These are phyloP conservation scores for Carduelis carduelis DNA, from an alignment of 2,797 vertebrate species.

Conservation along the genomic window DNA sequence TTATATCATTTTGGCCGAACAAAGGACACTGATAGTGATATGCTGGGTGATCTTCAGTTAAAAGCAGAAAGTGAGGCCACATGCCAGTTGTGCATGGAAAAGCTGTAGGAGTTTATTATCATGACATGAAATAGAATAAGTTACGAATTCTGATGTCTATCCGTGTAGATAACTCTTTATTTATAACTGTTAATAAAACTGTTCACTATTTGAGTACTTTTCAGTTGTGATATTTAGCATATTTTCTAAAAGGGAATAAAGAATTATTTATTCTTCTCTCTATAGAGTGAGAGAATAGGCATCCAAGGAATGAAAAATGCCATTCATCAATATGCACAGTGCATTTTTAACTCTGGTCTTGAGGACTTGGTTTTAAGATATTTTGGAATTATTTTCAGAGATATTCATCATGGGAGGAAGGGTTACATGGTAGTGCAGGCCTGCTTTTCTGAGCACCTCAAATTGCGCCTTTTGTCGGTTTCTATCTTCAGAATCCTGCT, in stretches of 20 bases:
- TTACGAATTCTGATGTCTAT: fast-evolving
- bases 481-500: neutral
- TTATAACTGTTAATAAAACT: neutral
- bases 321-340: neutral
- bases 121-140: neutral
- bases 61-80: neutral
- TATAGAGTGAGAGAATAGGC: neutral
- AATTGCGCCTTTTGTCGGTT: neutral
- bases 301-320: neutral
- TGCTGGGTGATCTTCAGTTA: neutral
- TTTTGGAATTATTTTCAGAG: neutral
- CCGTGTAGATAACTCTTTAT: neutral
- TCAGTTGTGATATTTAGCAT: neutral
- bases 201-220: neutral
- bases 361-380: neutral
- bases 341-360: neutral
- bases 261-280: neutral
- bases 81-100: neutral
- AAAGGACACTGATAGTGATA: neutral
- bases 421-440: neutral
- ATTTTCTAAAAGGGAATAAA: neutral
- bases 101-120: neutral
- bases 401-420: neutral
- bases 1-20: neutral
- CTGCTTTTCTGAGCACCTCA: neutral